Conservation (phyloP, 2,113 vertebrate genomes). For the Sinocyclocheilus grahami region DNA sequence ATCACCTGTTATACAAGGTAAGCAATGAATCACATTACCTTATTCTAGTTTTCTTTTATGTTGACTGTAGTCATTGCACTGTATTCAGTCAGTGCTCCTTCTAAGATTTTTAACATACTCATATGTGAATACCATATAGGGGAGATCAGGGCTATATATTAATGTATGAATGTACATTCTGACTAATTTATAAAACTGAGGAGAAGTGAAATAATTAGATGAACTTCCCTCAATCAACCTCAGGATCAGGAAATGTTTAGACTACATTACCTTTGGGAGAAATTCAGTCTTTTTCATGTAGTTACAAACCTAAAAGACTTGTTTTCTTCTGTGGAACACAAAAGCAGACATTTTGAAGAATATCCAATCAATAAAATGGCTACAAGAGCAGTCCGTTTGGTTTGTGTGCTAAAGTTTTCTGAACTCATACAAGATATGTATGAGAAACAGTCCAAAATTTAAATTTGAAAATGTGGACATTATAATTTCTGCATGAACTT, state of each 20-base stretch:
- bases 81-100: background rate
- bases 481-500: background rate
- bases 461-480: too few relatives aligned
- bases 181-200: background rate
- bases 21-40: background rate
- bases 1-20: conserved; percentile 87
- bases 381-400: too few relatives aligned
- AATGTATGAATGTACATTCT: background rate
- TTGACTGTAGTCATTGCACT: background rate
- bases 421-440: background rate
- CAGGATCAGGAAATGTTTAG: too few relatives aligned
- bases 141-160: background rate
- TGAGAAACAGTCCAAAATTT: background rate
- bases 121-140: background rate
- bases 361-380: too few relatives aligned
- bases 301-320: background rate
- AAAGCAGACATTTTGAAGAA: background rate
- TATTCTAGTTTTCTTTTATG: background rate
- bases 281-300: background rate
- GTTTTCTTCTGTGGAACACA: background rate
- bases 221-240: too few relatives aligned
- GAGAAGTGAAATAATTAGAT: too few relatives aligned
- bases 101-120: background rate
- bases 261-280: background rate
- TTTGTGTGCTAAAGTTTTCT: background rate